Evolutionary conservation across 2,797 vertebrate genomes (phyloP), one percentile per base, ranked within the genome.

Genomic region (Lophotriccus pileatus): DNA sequence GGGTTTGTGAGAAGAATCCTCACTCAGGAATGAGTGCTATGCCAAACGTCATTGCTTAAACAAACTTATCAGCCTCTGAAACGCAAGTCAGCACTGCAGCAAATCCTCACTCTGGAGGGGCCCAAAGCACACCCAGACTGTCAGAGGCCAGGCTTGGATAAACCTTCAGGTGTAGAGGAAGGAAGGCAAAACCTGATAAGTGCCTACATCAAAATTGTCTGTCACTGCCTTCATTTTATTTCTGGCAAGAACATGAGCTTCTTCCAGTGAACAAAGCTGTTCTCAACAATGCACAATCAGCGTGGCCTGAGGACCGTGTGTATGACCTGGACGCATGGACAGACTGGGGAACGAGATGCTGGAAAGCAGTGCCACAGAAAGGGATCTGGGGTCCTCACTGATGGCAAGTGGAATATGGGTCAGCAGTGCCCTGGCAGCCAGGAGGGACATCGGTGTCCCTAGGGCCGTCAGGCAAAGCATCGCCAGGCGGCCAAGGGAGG

Each of bases 31-130:
- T 84, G 85, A 76, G 23, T 36, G 74, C 92, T 87, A 93, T 63
- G 88, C 69, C 85, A 88, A 86, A 94, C 58, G 1, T 89, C 69
- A 41, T 28, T 79, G 46, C 81, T 93, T 93, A 85, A 89, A 95
- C 90, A 94, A 90, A 89, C 92, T 89, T 95, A 95, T 72, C 84
- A 73, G 89, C 4, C 32, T 32, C 87, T 58, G 72, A 85, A 96
- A 93, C 39, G 74, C 75, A 70, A 89, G 91, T 53, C 44, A 92
- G 94, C 82, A 28, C 46, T 70, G 66, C 79, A 78, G 89, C 62
- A 92, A 89, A 87, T 84, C 95, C 88, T 76, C 34, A 7, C 59
- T 55, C 68, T 6, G 4, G 59, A 78, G 73, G 52, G 87, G 63
- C 56, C 3, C 1, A 60, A 19, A 60, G 75, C 67, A 76, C 52